Evolutionary conservation across 2,797 vertebrate species (phyloP).

Genomic region (Arctocebus calabarensis): DNA sequence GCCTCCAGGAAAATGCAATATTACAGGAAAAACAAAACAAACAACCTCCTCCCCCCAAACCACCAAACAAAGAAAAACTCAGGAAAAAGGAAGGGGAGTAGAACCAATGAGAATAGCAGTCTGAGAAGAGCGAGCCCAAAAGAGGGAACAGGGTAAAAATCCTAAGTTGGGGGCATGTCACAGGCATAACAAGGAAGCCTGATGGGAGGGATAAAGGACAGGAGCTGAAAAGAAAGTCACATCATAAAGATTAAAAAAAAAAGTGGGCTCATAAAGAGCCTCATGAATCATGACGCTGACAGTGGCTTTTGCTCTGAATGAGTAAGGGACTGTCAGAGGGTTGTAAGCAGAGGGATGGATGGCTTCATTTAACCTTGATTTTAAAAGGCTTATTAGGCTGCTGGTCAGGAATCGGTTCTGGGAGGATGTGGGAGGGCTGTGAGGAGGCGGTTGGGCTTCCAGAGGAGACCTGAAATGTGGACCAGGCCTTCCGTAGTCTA

Average conservation of each 20-base stretch:
- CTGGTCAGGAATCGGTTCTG: neutral
- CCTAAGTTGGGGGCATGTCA: neutral
- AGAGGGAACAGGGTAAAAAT: neutral
- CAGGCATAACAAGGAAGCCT: neutral
- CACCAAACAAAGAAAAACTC: neutral
- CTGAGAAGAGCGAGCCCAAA: neutral
- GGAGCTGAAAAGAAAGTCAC: neutral
- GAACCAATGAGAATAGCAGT: neutral
- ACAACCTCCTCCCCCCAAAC: too few species aligned
- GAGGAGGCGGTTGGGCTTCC: neutral
- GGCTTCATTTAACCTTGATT: neutral
- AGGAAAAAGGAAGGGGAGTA: neutral
- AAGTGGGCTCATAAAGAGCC: neutral
- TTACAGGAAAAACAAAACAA: neutral
- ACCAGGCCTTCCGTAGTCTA: neutral
- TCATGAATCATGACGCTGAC: neutral
- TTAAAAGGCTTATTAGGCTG: neutral
- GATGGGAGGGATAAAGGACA: neutral
- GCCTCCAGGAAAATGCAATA: neutral
- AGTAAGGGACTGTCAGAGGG: neutral
- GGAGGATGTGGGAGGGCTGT: neutral
- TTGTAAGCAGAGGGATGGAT: neutral
- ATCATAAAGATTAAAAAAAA: neutral
- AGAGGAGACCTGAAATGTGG: neutral
- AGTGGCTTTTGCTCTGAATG: neutral